Conservation (phyloP, 2,113 vertebrate genomes). For the Oreocharis arfaki region DNA sequence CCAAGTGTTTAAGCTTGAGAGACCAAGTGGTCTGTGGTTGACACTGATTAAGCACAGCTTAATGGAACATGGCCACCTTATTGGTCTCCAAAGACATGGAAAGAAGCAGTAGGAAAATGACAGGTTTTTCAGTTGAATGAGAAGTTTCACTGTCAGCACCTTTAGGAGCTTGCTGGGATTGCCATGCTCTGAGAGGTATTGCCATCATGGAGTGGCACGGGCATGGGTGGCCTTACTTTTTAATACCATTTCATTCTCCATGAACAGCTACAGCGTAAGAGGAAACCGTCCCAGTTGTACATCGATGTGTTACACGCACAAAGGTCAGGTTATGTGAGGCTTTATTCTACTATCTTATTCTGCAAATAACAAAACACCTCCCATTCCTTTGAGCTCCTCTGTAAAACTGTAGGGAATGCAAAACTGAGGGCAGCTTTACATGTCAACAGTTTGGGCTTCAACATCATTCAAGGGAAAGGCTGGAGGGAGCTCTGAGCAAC, state of each 20-base stretch:
- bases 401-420: not conserved
- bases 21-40: not conserved
- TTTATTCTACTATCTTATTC: not conserved
- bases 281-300: not conserved
- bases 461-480: not conserved
- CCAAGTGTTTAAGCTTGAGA: not conserved
- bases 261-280: not conserved
- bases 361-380: not conserved
- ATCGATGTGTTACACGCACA: not conserved
- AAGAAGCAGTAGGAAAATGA: not conserved
- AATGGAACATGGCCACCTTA: not conserved
- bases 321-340: not conserved
- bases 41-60: not conserved
- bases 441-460: not conserved
- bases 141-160: not conserved
- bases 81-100: not conserved
- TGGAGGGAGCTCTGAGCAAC: not conserved
- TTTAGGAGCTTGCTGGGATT: not conserved
- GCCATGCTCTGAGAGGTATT: not conserved
- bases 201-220: not conserved
- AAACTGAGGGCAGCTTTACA: not conserved
- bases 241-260: not conserved
- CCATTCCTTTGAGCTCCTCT: not conserved
- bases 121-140: not conserved
- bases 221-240: fast-evolving